These are phyloP conservation scores for Diphyllodes magnificus DNA, from an alignment of 2,113 vertebrate species.

Conservation along the genomic window DNA sequence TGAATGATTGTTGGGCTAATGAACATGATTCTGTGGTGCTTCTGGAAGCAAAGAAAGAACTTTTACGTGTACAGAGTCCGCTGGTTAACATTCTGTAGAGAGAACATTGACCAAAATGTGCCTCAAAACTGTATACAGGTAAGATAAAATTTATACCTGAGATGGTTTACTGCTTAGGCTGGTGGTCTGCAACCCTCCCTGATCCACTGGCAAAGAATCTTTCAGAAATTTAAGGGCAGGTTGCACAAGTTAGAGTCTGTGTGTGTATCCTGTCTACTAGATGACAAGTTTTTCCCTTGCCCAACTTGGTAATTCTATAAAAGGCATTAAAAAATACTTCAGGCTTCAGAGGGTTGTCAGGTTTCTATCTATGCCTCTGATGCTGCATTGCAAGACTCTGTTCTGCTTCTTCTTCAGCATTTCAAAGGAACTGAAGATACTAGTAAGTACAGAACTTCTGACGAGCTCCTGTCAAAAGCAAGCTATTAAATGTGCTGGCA, in stretches of 20 bases:
- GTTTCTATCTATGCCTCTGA: background rate
- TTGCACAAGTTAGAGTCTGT: background rate
- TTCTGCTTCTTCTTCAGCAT: slow-evolving; percentile 1
- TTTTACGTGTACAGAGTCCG: background rate
- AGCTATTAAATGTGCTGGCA: slow-evolving; percentile 10
- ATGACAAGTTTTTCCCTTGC: background rate
- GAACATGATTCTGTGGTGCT: background rate
- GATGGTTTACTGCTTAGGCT: background rate
- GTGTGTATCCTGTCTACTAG: background rate
- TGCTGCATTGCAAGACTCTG: background rate
- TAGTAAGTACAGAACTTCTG: background rate
- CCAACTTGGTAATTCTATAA: background rate
- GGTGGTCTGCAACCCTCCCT: background rate
- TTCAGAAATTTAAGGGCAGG: background rate
- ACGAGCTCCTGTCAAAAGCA: background rate
- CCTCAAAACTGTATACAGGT: background rate
- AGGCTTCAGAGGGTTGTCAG: background rate
- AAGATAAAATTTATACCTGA: background rate
- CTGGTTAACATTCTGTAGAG: background rate
- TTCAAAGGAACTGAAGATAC: background rate
- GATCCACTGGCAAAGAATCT: background rate
- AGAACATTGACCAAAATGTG: background rate
- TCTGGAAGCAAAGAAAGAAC: background rate
- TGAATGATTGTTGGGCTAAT: background rate
- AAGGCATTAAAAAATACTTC: background rate